phyloP scores from a whole-genome alignment of 2,113 vertebrate genomes.

The Acrocephalus kingi region DNA sequence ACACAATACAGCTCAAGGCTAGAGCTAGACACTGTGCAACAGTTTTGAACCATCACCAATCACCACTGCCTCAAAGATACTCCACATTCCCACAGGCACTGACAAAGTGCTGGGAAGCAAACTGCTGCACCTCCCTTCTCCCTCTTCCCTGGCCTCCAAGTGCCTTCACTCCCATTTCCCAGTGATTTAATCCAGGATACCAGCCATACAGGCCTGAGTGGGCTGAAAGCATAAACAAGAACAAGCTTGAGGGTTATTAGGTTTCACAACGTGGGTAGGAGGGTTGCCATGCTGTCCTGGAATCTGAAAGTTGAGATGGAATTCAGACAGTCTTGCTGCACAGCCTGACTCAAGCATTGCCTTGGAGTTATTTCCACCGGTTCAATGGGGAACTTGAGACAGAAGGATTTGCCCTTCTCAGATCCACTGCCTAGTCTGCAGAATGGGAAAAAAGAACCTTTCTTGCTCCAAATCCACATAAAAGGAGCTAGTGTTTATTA shows the following conservation, averaged over 20 bases:
- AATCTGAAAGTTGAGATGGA: neutral
- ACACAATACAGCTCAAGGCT: neutral
- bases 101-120: neutral
- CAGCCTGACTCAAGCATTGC: neutral
- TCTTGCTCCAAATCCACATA: neutral
- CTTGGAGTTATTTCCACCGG: neutral
- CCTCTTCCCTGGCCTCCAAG: neutral
- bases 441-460: neutral
- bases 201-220: neutral
- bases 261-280: neutral
- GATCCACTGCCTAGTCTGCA: neutral
- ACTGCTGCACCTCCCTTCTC: neutral
- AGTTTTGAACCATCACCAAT: neutral
- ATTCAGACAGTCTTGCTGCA: neutral
- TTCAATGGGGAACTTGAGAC: neutral
- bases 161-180: neutral
- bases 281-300: neutral
- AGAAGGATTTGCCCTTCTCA: neutral
- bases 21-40: neutral
- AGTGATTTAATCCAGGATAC: neutral
- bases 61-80: rapidly evolving
- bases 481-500: neutral
- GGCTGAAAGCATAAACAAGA: neutral
- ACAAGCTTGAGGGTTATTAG: no score
- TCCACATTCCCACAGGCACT: rapidly evolving